Evolutionary conservation across 2,113 vertebrate species (phyloP), one percentile per base, ranked within the genome.

Genomic region (Aegotheles bennettii): DNA sequence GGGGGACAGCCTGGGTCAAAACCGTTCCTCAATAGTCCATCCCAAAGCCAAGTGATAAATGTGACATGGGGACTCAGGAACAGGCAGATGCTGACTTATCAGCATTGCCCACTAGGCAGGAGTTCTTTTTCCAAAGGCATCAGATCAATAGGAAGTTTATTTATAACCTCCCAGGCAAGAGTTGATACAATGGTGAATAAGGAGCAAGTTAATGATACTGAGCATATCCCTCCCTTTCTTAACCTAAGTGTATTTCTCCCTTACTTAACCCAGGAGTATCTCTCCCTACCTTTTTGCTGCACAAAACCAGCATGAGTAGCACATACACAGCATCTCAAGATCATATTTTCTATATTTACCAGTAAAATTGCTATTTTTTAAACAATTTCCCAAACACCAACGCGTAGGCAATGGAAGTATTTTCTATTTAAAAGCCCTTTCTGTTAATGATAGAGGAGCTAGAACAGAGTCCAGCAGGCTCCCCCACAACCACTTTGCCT

Each of bases 61-160:
- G n/a, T 6, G 64, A 50, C 0, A 0, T 2, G 7, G 19, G 35
- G 40, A 63, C 3, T 4, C 1, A 0, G 51, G 63, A 31, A 15
- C 3, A 5, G 89, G 88, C 9, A 16, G 63, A 54, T 53, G 16
- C 25, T 14, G 8, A 25, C 28, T 86, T 56, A 63, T 14, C 78
- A 57, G 54, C 0, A 0, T 3, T 0, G 0, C 16, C 26, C 28
- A 0, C 20, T 1, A 19, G 13, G 2, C 1, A 24, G 90, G 76
- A 90, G 94, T 85, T 77, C 83, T 57, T 42, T 19, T 48, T 67
- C 69, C 84, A 83, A 67, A 93, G 68, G 79, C 60, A 92, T 16
- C 82, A 57, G 85, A 93, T 94, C 93, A 71, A 92, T 89, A 40
- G 36, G 1, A 5, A 40, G 79, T 13, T 93, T 90, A 89, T 77